Percentiles rank a stretch among this genome's conserved stretches.
Evolutionary conservation across 2,797 vertebrate species (phyloP).

Genomic region (Ctenochaetus hawaiiensis): DNA sequence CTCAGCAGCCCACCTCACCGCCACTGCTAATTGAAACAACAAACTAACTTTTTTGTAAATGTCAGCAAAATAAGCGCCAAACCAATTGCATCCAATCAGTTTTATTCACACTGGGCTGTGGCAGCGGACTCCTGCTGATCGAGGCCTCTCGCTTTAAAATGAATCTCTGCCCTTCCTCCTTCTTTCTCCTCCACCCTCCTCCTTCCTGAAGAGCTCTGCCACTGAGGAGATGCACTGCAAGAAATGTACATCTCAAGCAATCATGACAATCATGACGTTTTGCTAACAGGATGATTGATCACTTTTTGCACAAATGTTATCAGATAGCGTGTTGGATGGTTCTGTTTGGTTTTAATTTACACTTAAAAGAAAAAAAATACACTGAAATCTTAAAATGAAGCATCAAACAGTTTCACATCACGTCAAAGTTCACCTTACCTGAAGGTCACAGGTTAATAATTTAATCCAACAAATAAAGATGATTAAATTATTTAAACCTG

Average conservation of each 20-base stretch:
- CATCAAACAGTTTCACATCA: not conserved
- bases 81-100: conserved; percentile 75
- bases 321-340: not conserved
- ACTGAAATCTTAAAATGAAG: not conserved
- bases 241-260: conserved; percentile 30
- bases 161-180: conserved; percentile 35
- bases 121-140: conserved; percentile 62
- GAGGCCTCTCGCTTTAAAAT: conserved; percentile 56
- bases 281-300: not conserved
- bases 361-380: not conserved
- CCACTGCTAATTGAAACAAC: conserved; percentile 68
- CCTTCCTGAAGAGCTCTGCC: conserved; percentile 31
- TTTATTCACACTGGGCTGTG: conserved; percentile 62
- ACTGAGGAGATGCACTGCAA: conserved; percentile 44
- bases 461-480: not conserved
- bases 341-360: not conserved
- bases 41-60: conserved; percentile 72
- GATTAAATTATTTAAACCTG: not conserved
- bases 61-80: conserved; percentile 69
- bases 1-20: conserved; percentile 30
- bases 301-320: not conserved
- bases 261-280: not conserved
- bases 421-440: not conserved
- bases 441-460: not conserved
- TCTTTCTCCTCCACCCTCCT: conserved; percentile 23